These are phyloP conservation scores for Serinus canaria DNA, from an alignment of 2,113 vertebrate genomes.

Conservation along the genomic window DNA sequence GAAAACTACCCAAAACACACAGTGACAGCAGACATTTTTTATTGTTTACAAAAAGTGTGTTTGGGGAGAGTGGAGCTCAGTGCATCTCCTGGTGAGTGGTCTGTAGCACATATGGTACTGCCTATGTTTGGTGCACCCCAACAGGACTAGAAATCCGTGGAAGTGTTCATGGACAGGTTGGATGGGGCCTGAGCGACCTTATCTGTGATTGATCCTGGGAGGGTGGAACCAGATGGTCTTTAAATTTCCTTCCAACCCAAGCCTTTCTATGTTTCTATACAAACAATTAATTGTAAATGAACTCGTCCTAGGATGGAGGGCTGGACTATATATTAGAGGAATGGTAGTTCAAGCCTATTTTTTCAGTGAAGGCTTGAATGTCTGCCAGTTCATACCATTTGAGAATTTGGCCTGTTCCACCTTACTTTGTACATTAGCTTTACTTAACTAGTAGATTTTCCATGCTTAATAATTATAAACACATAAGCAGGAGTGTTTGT, in stretches of 20 bases:
- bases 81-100: background rate
- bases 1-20: background rate
- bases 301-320: background rate
- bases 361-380: background rate
- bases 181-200: background rate
- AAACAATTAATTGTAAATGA: background rate
- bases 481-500: background rate
- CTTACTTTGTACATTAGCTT: background rate
- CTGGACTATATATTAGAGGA: background rate
- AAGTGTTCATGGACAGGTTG: background rate
- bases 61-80: background rate
- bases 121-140: background rate
- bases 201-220: background rate
- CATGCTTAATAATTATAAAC: background rate
- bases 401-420: background rate
- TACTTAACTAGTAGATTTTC: conserved; percentile 1
- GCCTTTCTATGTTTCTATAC: background rate
- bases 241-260: background rate
- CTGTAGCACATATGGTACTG: background rate
- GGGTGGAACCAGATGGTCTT: background rate
- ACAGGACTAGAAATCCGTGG: background rate
- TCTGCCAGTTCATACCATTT: background rate
- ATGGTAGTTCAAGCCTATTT: background rate
- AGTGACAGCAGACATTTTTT: background rate
- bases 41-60: background rate